Evolutionary conservation across 2,888 invertebrate genomes (phyloP).

Genomic region (Bombylius major): DNA sequence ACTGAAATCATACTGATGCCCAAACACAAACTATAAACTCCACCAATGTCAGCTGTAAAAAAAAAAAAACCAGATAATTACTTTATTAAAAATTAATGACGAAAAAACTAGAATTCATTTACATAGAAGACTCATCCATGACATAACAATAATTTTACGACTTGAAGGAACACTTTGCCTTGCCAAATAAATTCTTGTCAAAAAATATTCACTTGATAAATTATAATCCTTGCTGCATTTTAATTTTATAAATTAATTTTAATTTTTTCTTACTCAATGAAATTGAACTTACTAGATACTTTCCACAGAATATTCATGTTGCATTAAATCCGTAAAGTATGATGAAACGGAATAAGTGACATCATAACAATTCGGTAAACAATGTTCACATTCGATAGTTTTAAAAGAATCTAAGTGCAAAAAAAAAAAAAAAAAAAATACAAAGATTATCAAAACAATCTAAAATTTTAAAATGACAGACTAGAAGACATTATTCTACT

Average conservation of each 20-base stretch:
- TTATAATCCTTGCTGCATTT: constrained; percentile 6
- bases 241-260: background rate
- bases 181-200: constrained; percentile 29
- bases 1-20: constrained; percentile 33
- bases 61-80: background rate
- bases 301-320: constrained; percentile 29
- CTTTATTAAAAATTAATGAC: background rate
- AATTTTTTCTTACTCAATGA: too few relatives aligned
- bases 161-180: constrained; percentile 32
- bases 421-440: background rate
- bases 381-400: constrained; percentile 29
- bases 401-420: constrained; percentile 25
- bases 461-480: too few relatives aligned
- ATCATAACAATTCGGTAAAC: constrained; percentile 34
- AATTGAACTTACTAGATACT: constrained; percentile 25
- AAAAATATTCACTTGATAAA: constrained; percentile 24
- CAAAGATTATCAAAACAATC: too few relatives aligned
- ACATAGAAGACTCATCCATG: constrained; percentile 33
- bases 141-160: constrained; percentile 33
- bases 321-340: constrained; percentile 28
- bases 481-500: too few relatives aligned
- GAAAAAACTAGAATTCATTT: constrained; percentile 9
- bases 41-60: constrained; percentile 32
- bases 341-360: constrained; percentile 31
- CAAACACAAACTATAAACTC: constrained; percentile 33